These are phyloP conservation scores for Galerucella nymphaeae DNA, from an alignment of 2,888 invertebrate species.

Conservation along the genomic window DNA sequence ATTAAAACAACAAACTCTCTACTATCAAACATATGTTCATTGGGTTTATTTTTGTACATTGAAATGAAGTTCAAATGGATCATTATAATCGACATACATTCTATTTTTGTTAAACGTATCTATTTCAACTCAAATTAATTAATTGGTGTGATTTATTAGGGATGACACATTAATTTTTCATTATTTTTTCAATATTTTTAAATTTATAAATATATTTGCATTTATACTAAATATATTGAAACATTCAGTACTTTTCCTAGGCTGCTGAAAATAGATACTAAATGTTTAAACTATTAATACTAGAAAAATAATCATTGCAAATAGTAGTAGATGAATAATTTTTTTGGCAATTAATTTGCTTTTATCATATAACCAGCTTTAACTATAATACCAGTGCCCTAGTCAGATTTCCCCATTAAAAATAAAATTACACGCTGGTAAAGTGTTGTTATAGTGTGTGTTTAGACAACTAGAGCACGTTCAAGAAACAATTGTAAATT, in stretches of 20 bases:
- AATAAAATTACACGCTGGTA: no score
- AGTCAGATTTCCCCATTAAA: no score
- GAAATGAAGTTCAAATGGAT: slow-evolving; percentile 2
- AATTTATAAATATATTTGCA: background rate
- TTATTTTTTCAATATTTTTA: background rate
- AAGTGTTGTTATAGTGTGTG: no score
- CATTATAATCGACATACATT: slow-evolving; percentile 6
- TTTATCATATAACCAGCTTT: no score
- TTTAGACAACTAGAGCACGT: no score
- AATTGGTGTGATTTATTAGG: background rate
- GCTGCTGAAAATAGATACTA: background rate
- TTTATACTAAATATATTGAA: background rate
- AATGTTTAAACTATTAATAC: background rate
- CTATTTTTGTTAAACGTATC: slow-evolving; percentile 14
- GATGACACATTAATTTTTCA: background rate
- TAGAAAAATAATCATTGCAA: background rate
- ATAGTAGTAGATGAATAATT: background rate
- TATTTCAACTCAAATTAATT: background rate
- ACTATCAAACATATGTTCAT: background rate
- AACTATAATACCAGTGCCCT: no score
- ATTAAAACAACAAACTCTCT: background rate
- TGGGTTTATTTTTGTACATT: slow-evolving; percentile 16
- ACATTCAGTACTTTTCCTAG: background rate
- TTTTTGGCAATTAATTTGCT: no score
- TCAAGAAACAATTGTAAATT: no score